phyloP scores from a whole-genome alignment of 2,113 vertebrate species.

The Rhodinocichla rosea region DNA sequence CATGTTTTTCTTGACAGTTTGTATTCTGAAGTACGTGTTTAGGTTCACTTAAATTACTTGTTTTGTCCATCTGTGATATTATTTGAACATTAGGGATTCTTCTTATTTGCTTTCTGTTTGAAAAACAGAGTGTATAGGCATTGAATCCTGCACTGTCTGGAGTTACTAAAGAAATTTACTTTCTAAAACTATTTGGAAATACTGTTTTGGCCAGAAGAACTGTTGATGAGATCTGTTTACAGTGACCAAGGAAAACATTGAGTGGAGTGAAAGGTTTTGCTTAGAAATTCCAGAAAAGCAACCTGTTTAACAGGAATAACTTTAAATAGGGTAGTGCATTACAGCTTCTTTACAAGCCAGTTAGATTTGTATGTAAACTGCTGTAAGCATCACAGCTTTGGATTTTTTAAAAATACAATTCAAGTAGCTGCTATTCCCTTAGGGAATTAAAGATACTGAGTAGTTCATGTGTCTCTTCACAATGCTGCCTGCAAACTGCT shows the following conservation, averaged over 20 bases:
- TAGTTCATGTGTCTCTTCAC: not conserved
- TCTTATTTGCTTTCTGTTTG: not conserved
- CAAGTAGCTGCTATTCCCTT: not conserved
- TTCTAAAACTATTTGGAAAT: not conserved
- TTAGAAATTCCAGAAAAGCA: not conserved
- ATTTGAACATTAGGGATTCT: not conserved
- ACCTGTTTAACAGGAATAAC: not conserved
- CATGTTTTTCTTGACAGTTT: not conserved
- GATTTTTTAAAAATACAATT: not conserved
- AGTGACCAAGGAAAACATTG: not conserved
- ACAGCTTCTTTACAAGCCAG: not conserved
- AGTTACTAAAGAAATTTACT: not conserved
- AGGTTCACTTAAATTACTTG: not conserved
- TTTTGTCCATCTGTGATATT: not conserved
- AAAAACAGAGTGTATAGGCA: not conserved
- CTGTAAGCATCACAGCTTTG: not conserved
- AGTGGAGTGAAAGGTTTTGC: not conserved
- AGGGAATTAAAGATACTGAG: not conserved
- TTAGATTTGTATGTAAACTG: not conserved
- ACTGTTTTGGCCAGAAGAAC: not conserved
- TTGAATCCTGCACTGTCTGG: not conserved
- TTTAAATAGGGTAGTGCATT: not conserved
- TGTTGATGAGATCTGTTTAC: not conserved
- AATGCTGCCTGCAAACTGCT: not conserved
- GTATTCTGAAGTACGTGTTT: not conserved